Percentiles rank a stretch among this genome's conserved stretches.
Conservation (phyloP, 1,140 invertebrate species). For the Dreissena rostriformis region DNA sequence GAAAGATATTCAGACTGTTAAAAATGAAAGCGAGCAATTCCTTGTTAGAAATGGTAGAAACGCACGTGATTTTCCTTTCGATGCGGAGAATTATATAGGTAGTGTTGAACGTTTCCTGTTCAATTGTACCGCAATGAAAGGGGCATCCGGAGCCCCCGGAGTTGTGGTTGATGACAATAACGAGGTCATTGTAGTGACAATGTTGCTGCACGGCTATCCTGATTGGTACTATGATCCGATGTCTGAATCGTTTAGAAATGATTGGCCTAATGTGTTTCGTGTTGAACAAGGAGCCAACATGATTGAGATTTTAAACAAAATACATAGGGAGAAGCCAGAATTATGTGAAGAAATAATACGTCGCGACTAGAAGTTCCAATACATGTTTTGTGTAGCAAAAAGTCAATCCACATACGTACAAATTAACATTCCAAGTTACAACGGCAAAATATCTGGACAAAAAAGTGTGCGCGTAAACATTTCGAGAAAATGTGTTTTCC, state of each 20-base stretch:
- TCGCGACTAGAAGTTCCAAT: no score
- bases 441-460: no score
- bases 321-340: no score
- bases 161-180: background rate
- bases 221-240: conserved; percentile 18
- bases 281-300: conserved; percentile 27
- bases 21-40: background rate
- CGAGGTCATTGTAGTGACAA: conserved; percentile 26
- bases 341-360: no score
- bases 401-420: no score
- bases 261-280: conserved; percentile 12
- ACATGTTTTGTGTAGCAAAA: no score
- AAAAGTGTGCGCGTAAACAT: no score
- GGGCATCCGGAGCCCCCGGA: conserved; percentile 28
- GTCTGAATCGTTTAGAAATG: background rate
- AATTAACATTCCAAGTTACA: no score
- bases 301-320: background rate
- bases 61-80: background rate
- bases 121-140: conserved; percentile 15
- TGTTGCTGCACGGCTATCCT: conserved; percentile 26
- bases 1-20: background rate
- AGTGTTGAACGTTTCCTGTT: conserved; percentile 21
- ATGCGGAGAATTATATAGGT: background rate
- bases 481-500: no score
- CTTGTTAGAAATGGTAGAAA: background rate